Conservation (phyloP, 2,888 invertebrate genomes). For the Salticus scenicus region DNA sequence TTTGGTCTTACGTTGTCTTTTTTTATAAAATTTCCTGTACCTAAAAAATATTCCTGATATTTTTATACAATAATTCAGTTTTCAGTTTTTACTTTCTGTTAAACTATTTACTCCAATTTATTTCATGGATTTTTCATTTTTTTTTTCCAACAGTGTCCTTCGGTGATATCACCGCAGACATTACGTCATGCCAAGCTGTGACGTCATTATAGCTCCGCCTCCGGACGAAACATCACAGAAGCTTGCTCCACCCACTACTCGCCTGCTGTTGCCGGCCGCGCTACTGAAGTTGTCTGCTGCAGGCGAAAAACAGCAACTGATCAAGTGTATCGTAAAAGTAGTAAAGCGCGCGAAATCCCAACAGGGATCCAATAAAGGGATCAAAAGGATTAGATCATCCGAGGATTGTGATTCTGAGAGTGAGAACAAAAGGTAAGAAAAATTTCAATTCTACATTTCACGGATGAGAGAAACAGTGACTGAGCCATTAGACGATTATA, state of each 20-base stretch:
- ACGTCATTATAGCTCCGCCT: conserved; percentile 37
- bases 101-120: no score
- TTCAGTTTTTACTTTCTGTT: no score
- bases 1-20: no score
- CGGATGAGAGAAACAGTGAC: no score
- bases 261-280: conserved; percentile 12
- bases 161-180: conserved; percentile 42
- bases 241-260: conserved; percentile 26
- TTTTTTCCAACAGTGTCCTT: conserved; percentile 39
- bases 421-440: neutral
- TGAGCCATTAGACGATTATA: no score
- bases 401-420: neutral
- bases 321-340: conserved; percentile 59
- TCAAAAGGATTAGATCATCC: neutral
- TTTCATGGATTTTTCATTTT: neutral
- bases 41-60: no score
- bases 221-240: conserved; percentile 16
- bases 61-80: no score
- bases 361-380: neutral
- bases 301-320: neutral
- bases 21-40: no score
- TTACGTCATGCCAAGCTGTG: conserved; percentile 64
- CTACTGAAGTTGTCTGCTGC: conserved; percentile 18
- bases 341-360: conserved; percentile 38
- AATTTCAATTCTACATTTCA: no score